These are phyloP conservation scores for Hemiscyllium ocellatum DNA, from an alignment of 2,113 vertebrate genomes.

Conservation along the genomic window DNA sequence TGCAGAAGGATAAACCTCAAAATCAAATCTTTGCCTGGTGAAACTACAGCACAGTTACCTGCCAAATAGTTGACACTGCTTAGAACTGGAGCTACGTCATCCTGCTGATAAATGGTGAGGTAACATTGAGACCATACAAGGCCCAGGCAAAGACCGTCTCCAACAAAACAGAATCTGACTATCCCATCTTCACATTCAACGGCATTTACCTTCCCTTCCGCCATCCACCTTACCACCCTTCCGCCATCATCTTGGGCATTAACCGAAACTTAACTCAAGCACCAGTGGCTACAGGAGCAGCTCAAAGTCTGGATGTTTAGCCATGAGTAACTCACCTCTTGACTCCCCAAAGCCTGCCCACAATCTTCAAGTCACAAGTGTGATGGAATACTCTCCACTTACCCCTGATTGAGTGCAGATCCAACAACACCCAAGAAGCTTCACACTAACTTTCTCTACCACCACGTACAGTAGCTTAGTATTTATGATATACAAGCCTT, in stretches of 20 bases:
- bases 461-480: too few species aligned
- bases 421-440: background rate
- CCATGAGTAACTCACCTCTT: background rate
- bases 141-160: background rate
- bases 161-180: too few species aligned
- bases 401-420: background rate
- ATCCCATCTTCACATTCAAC: background rate
- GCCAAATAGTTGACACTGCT: too few species aligned
- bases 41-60: too few species aligned
- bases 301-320: background rate
- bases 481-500: too few species aligned
- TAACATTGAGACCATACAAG: background rate
- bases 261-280: background rate
- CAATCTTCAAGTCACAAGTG: background rate
- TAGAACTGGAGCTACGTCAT: too few species aligned
- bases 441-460: background rate
- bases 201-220: background rate
- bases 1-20: too few species aligned
- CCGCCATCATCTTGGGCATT: background rate
- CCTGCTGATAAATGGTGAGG: background rate
- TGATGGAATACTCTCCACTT: background rate
- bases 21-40: too few species aligned
- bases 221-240: background rate
- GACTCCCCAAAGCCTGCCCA: background rate
- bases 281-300: background rate